phyloP scores from a whole-genome alignment of 2,888 invertebrate genomes.

The Eristalis pertinax region DNA sequence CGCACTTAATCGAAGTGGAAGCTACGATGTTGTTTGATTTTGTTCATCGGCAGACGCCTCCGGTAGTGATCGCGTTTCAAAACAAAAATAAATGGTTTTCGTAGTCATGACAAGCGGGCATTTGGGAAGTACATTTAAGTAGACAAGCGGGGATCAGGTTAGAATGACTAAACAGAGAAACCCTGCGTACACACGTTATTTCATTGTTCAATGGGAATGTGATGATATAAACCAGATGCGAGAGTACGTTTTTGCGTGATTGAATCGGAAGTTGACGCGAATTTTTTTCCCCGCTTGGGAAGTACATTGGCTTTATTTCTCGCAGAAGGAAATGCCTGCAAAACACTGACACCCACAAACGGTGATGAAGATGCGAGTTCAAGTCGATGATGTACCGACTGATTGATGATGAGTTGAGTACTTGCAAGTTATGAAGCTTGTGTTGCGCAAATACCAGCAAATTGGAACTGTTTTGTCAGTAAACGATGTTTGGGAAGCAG shows the following conservation, averaged over 20 bases:
- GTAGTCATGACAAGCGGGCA: neutral
- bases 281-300: neutral
- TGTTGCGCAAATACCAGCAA: too few relatives aligned
- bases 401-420: too few relatives aligned
- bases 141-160: neutral
- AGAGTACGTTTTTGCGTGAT: neutral
- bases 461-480: too few relatives aligned
- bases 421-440: too few relatives aligned
- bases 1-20: conserved; percentile 16
- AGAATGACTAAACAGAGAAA: neutral
- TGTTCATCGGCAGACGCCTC: neutral
- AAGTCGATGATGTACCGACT: too few relatives aligned
- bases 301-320: too few relatives aligned
- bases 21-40: conserved; percentile 9
- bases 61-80: neutral
- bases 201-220: neutral
- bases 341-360: too few relatives aligned
- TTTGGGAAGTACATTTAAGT: neutral
- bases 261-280: neutral
- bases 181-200: neutral
- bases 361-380: too few relatives aligned
- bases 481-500: too few relatives aligned
- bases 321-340: too few relatives aligned
- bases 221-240: neutral
- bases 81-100: neutral